These are phyloP conservation scores for Struthidea cinerea DNA, from an alignment of 2,113 vertebrate species.

Conservation along the genomic window DNA sequence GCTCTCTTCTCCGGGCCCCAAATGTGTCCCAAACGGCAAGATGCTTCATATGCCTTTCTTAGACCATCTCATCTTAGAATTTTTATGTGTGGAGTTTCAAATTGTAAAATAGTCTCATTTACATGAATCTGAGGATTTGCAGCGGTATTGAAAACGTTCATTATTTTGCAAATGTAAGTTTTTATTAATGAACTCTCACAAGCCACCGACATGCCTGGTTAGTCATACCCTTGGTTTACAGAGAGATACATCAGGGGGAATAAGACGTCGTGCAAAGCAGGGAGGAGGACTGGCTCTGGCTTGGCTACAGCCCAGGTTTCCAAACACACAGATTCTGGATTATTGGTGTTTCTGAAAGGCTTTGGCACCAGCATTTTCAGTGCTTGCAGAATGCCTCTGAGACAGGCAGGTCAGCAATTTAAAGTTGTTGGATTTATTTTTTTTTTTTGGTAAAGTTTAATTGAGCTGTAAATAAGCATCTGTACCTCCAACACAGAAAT, in stretches of 20 bases:
- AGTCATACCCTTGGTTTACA: neutral
- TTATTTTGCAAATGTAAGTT: neutral
- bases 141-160: neutral
- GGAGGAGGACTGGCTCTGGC: neutral
- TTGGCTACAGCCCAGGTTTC: neutral
- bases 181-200: neutral
- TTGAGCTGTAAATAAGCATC: slow-evolving; percentile 18
- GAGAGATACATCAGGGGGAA: neutral
- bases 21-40: neutral
- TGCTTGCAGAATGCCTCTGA: neutral
- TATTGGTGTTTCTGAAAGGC: neutral
- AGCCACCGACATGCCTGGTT: neutral
- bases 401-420: neutral
- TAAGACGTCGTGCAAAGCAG: neutral
- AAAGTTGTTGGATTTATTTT: neutral
- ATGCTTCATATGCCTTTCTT: neutral
- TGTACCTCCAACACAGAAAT: neutral
- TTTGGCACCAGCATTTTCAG: neutral
- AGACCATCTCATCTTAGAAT: neutral
- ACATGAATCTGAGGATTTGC: neutral
- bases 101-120: neutral
- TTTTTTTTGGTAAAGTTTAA: neutral
- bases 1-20: neutral
- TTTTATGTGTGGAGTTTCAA: neutral
- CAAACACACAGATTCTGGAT: neutral